Base-by-base conservation (phyloP, 2,888 invertebrate genomes). In the Eudasyphora cyanicolor region DNA sequence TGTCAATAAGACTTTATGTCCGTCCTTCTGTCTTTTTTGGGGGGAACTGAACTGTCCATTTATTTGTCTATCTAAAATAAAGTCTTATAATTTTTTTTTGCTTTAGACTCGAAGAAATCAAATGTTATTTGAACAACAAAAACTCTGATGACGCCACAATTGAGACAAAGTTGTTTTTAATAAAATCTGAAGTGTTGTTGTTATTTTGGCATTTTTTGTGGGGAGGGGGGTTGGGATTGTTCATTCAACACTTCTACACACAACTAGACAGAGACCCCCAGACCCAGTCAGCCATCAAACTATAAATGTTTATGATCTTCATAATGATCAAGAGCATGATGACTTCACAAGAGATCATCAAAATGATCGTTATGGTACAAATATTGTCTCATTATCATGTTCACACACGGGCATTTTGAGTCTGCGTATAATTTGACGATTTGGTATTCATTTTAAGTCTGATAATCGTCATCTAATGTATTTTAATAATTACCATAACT, bases 81-180 rank as follows among this genome's bases (percentile, higher is more conserved):
- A 21, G 51, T 21, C 51, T 3, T 82, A 70, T 60, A 24, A 38
- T 54, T 64, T 79, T 70, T 86, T 85, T 77, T 81, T 77, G 81
- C 79, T 67, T 86, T 80, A 82, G 85, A 76, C 54, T 19, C 49
- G 5, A 51, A 54, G 24, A 27, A 38, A 35, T 64, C 38, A 67
- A 42, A 67, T 42, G 42, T 49, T 49, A 29, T 45, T 60, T 57
- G 19, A 45, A 38, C 8, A 57, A 57, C 8, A 57, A 21, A 21
- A 54, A 54, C 64, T 54, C 21, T 62, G 74, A 82, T 85, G 86
- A 86, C 84, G 86, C 77, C 83, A 86, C 87, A 86, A 87, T 86
- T 86, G 86, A 88, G 87, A 85, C 86, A 87, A 86, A 87, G 86
- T 86, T 85, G 86, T 83, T 84, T 87, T 87, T 84, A 87, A 87